These are phyloP conservation scores for Helicoverpa zea DNA, from an alignment of 1,140 invertebrate genomes.

Conservation along the genomic window DNA sequence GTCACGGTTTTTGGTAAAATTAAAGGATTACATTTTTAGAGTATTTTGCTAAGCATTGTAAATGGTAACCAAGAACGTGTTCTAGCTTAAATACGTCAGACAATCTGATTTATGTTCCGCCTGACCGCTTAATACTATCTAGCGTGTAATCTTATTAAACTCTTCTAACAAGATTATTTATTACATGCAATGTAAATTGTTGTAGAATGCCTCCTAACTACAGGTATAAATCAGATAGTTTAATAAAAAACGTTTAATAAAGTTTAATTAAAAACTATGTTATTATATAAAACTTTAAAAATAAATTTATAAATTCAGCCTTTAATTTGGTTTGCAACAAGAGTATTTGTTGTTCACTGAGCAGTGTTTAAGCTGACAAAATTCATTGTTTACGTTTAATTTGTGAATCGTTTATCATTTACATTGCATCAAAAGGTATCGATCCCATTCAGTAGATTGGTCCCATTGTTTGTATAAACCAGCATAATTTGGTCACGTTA, in stretches of 20 bases:
- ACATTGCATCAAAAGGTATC: background rate
- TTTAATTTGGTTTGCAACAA: no score
- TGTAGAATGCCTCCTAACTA: no score
- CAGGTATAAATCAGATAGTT: no score
- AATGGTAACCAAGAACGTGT: background rate
- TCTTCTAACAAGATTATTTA: constrained; percentile 1
- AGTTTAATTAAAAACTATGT: no score
- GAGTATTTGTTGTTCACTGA: no score
- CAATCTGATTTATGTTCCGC: background rate
- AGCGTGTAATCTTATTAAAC: constrained; percentile 8
- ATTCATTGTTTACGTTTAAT: background rate
- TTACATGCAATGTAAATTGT: no score
- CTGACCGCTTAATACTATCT: background rate
- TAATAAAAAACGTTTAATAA: no score
- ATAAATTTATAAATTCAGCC: no score
- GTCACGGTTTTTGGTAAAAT: background rate
- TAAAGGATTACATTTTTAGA: background rate
- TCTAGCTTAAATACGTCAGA: background rate
- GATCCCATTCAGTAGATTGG: constrained; percentile 14
- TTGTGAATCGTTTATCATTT: constrained; percentile 1
- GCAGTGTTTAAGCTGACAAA: background rate
- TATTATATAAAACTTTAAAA: no score
- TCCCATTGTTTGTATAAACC: constrained; percentile 16
- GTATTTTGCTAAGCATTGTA: background rate
- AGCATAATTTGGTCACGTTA: constrained; percentile 1